Conservation (phyloP, 2,888 invertebrate genomes). For the Exocentrus adspersus region DNA sequence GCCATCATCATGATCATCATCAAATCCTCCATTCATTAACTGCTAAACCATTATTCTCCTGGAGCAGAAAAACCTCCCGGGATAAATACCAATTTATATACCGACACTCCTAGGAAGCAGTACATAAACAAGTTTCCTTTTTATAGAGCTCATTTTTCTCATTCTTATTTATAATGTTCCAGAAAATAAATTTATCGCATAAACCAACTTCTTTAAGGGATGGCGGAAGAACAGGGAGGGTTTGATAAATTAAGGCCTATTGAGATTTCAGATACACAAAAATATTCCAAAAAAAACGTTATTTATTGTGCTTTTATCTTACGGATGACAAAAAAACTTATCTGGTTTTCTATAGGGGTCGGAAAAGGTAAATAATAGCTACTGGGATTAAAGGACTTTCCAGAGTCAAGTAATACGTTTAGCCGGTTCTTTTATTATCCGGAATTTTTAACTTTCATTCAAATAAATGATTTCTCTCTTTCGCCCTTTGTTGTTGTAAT, state of each 20-base stretch:
- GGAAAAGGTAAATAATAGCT: not conserved
- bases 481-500: no score
- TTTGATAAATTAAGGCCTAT: constrained; percentile 21
- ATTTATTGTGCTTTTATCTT: constrained; percentile 12
- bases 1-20: no score
- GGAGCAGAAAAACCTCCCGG: constrained; percentile 4
- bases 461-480: no score
- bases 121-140: constrained; percentile 11
- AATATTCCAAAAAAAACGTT: constrained; percentile 16
- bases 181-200: constrained; percentile 17
- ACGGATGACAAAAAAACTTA: constrained; percentile 12
- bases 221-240: constrained; percentile 3
- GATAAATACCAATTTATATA: constrained; percentile 14
- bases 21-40: no score
- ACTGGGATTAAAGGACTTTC: not conserved
- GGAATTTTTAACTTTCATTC: no score
- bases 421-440: no score
- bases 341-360: not conserved
- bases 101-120: constrained; percentile 7
- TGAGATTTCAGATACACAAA: constrained; percentile 21
- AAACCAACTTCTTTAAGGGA: constrained; percentile 16
- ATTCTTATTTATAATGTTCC: constrained; percentile 1
- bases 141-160: constrained; percentile 10
- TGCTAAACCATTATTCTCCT: no score
- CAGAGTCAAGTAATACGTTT: no score